Percentiles rank a stretch among this genome's conserved stretches.
phyloP scores from a whole-genome alignment of 2,888 invertebrate genomes.

The Elysia crispata region DNA sequence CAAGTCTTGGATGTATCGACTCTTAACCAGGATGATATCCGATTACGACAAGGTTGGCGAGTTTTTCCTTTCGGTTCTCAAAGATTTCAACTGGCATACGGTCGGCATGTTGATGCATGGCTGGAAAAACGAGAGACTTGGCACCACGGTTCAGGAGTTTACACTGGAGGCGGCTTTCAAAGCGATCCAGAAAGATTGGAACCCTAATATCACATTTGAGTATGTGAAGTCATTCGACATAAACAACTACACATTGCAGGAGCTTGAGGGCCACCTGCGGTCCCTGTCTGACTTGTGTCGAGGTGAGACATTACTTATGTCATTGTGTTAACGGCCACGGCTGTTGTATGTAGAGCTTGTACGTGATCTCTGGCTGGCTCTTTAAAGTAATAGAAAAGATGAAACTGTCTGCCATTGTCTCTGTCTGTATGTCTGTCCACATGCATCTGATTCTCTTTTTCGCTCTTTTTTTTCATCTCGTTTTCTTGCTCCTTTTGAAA shows the following conservation, averaged over 20 bases:
- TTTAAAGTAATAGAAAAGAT: no score
- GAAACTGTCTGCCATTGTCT: no score
- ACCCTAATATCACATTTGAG: slow-evolving; percentile 49
- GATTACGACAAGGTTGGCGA: slow-evolving; percentile 66
- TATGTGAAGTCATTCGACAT: slow-evolving; percentile 51
- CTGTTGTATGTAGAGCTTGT: no score
- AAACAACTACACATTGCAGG: background rate
- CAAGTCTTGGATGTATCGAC: slow-evolving; percentile 81
- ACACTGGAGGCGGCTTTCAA: slow-evolving; percentile 84
- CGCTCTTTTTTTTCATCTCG: no score
- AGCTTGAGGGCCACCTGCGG: slow-evolving; percentile 41
- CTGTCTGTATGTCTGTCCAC: no score
- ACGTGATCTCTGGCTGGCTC: no score
- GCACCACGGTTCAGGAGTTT: slow-evolving; percentile 82
- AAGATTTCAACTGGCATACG: slow-evolving; percentile 59
- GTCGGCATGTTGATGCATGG: slow-evolving; percentile 62
- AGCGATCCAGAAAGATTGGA: slow-evolving; percentile 76
- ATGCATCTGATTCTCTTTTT: no score
- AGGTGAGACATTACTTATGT: slow-evolving; percentile 43
- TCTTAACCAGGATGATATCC: slow-evolving; percentile 81
- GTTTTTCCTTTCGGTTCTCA: slow-evolving; percentile 55
- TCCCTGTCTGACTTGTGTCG: slow-evolving; percentile 46
- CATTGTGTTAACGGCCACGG: background rate
- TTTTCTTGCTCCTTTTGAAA: no score
- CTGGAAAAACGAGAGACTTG: slow-evolving; percentile 41